phyloP scores from a whole-genome alignment of 2,113 vertebrate genomes.

The Prochilodus magdalenae region DNA sequence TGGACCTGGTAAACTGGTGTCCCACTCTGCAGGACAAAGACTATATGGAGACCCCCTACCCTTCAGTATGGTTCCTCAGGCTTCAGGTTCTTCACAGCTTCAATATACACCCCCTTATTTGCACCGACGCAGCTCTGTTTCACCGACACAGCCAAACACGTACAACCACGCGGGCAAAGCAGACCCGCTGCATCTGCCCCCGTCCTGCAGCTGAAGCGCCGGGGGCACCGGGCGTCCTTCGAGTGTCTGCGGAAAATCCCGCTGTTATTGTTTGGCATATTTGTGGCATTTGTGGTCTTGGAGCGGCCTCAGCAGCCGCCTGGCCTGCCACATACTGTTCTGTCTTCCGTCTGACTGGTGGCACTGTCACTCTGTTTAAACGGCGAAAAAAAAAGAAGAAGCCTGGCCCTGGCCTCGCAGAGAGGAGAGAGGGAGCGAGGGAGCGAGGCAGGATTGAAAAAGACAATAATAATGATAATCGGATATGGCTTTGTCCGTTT shows the following conservation, averaged over 20 bases:
- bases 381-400: conserved; percentile 29
- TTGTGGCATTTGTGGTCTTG: conserved; percentile 61
- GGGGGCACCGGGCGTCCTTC: conserved; percentile 27
- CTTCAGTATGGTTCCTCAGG: no score
- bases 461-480: conserved; percentile 80
- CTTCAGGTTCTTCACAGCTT: no score
- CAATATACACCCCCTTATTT: no score
- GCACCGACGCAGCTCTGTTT: no score
- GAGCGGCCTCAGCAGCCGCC: conserved; percentile 61
- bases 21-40: no score
- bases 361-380: conserved; percentile 64
- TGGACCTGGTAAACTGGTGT: no score
- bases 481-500: conserved; percentile 79
- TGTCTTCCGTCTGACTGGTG: conserved; percentile 66
- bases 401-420: neutral
- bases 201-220: conserved; percentile 13
- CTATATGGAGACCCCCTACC: no score
- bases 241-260: conserved; percentile 33
- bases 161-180: neutral
- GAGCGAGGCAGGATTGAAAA: conserved; percentile 61
- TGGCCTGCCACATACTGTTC: conserved; percentile 62
- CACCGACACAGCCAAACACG: no score
- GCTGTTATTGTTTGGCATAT: conserved; percentile 49
- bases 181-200: neutral
- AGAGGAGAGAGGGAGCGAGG: conserved; percentile 22